These are phyloP conservation scores for Conops quadrifasciatus DNA, from an alignment of 2,888 invertebrate genomes.

Conservation along the genomic window DNA sequence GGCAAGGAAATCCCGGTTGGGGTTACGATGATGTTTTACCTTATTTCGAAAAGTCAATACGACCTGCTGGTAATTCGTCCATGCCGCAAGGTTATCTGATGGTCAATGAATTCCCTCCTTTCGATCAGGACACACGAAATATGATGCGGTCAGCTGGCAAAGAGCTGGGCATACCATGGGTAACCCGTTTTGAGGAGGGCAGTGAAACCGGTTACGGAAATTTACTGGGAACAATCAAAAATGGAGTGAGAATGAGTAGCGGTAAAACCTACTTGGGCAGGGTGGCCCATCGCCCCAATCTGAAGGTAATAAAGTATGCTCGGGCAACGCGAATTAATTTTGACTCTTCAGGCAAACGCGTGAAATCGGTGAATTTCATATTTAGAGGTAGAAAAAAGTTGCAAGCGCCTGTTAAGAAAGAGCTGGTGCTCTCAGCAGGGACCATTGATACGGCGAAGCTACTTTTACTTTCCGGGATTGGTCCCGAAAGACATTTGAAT, in stretches of 20 bases:
- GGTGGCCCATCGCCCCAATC: conserved; percentile 66
- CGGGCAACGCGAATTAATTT: conserved; percentile 68
- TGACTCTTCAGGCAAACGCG: conserved; percentile 62
- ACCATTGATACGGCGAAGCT: conserved; percentile 52
- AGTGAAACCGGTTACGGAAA: conserved; percentile 66
- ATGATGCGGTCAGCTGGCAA: conserved; percentile 62
- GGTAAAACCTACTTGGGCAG: conserved; percentile 75
- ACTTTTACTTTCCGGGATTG: conserved; percentile 55
- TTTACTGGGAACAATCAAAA: conserved; percentile 66
- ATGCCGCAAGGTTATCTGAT: conserved; percentile 57
- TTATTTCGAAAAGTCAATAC: conserved; percentile 79
- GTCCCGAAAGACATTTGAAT: conserved; percentile 46
- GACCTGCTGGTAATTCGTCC: conserved; percentile 39
- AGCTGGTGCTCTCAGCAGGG: conserved; percentile 54
- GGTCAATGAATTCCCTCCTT: conserved; percentile 60
- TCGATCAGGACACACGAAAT: conserved; percentile 39
- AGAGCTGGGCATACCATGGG: conserved; percentile 64
- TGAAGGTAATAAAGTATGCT: conserved; percentile 69
- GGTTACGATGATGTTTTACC: conserved; percentile 77
- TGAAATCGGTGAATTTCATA: conserved; percentile 62
- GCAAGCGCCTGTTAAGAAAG: conserved; percentile 45
- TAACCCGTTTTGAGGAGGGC: conserved; percentile 59
- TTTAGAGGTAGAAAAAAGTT: conserved; percentile 65
- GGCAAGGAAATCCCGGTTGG: conserved; percentile 71
- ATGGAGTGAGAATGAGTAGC: conserved; percentile 77